phyloP scores from a whole-genome alignment of 2,797 vertebrate species.

The Melanotaenia nigrans region DNA sequence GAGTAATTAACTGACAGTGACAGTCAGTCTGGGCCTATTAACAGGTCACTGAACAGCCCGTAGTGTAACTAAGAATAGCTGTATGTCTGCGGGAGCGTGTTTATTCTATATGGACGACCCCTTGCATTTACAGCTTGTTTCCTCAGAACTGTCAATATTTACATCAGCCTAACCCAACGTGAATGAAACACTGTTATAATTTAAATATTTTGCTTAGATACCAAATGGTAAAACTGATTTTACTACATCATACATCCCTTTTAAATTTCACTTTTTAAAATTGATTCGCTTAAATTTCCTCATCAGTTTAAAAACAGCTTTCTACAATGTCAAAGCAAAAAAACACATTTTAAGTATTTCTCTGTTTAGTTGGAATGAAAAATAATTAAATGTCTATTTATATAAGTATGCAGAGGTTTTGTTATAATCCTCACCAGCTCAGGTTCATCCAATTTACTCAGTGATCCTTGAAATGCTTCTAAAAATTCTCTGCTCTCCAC shows the following conservation, averaged over 20 bases:
- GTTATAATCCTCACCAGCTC: not conserved
- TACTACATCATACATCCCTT: too few species aligned
- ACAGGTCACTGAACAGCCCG: slow-evolving; percentile 30
- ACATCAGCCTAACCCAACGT: not conserved
- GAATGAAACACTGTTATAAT: not conserved
- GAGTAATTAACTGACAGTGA: slow-evolving; percentile 18
- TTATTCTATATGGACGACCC: not conserved
- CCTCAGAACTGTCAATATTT: not conserved
- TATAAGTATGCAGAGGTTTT: not conserved
- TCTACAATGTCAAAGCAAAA: not conserved
- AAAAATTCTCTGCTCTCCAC: not conserved
- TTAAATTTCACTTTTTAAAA: not conserved
- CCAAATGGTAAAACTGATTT: not conserved
- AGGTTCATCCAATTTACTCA: not conserved
- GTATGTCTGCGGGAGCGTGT: slow-evolving; percentile 8
- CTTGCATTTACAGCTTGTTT: not conserved
- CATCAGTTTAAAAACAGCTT: not conserved
- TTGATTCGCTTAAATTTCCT: not conserved
- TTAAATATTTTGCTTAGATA: not conserved
- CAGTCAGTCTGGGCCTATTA: slow-evolving; percentile 28
- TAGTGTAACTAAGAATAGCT: slow-evolving; percentile 2
- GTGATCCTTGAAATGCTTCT: not conserved
- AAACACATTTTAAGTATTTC: not conserved
- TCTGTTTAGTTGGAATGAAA: not conserved
- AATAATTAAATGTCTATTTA: not conserved